Base-by-base conservation (phyloP, 2,113 vertebrate species). In the Burhinus oedicnemus region DNA sequence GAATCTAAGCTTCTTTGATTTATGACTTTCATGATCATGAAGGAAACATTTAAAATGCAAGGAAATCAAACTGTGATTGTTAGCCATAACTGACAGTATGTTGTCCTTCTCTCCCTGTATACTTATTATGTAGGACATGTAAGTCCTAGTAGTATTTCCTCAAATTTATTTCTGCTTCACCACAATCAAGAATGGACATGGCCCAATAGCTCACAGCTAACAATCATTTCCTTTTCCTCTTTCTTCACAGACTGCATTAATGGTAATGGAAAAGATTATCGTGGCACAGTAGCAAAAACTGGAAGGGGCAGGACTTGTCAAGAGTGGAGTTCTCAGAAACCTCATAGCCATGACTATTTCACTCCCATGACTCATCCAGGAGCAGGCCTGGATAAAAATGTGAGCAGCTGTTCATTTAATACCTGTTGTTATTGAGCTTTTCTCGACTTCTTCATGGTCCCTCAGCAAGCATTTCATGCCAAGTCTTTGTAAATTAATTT, bases 321-420 rank as follows among this genome's bases (percentile, higher is more conserved):
- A 97, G 98, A 83, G 3, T 99, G 99, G 99, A 97, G 90, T 8
- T 96, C 98, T 32, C 99, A 99, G 92, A 98, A 8, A 19, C 99
- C 99, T 34, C 99, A 99, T 42, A 26, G 1, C 11, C 99, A 99
- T 2, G 93, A 27, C 27, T 98, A 97, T 85, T 99, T 99, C 97
- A 99, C 98, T 51, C 98, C 99, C 11, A 4, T 20, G 3, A 95
- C 94, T 30, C 98, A 99, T 58, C 98, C 99, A 29, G 30, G 13
- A 54, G 98, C 98, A 16, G 99, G 98, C 18, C 97, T 99, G 93
- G 98, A 99, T 0, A 97, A 97, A 57, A 99, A 99, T 23, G 99
- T 99, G 97, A 98, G 98, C 62, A 78, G 6, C 36, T 90, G 5
- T 49, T 71, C 13, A 27, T n/a, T 83, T 60, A 45, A 57, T 58